A percentile compares a stretch with the other conserved stretches of the same genome.
Conservation (phyloP, 2,888 invertebrate species). For the Drosophila lutescens region DNA sequence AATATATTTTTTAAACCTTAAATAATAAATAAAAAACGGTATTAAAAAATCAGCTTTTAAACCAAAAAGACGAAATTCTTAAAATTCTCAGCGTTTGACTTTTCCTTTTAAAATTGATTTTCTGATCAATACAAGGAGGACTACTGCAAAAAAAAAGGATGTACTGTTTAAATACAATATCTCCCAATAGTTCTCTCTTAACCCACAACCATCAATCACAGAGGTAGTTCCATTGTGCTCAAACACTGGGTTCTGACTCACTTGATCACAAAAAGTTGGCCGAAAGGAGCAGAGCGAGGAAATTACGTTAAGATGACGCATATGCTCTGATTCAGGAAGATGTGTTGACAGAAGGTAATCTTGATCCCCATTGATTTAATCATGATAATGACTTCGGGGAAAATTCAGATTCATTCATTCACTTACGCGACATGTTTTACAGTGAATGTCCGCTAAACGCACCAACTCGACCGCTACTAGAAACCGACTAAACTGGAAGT, state of each 20-base stretch:
- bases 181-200: too few relatives aligned
- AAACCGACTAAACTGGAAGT: slow-evolving; percentile 22
- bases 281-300: neutral
- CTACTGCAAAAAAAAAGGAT: too few relatives aligned
- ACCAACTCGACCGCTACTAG: slow-evolving; percentile 13
- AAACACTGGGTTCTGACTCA: slow-evolving; percentile 6
- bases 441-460: slow-evolving; percentile 19
- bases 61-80: too few relatives aligned
- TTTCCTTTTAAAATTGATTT: too few relatives aligned
- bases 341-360: slow-evolving; percentile 28
- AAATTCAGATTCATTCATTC: slow-evolving; percentile 22
- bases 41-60: too few relatives aligned
- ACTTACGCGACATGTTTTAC: slow-evolving; percentile 25
- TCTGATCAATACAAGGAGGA: too few relatives aligned
- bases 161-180: too few relatives aligned
- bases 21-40: too few relatives aligned
- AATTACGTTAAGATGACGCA: slow-evolving; percentile 21
- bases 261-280: neutral
- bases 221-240: neutral
- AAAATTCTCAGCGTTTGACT: too few relatives aligned
- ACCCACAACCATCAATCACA: neutral
- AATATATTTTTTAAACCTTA: too few relatives aligned
- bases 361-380: slow-evolving; percentile 18
- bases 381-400: slow-evolving; percentile 11
- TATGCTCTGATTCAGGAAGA: slow-evolving; percentile 23